Evolutionary conservation across 2,888 invertebrate genomes (phyloP), one percentile per base, ranked within the genome.

Genomic region (Sclerodermus sp.): DNA sequence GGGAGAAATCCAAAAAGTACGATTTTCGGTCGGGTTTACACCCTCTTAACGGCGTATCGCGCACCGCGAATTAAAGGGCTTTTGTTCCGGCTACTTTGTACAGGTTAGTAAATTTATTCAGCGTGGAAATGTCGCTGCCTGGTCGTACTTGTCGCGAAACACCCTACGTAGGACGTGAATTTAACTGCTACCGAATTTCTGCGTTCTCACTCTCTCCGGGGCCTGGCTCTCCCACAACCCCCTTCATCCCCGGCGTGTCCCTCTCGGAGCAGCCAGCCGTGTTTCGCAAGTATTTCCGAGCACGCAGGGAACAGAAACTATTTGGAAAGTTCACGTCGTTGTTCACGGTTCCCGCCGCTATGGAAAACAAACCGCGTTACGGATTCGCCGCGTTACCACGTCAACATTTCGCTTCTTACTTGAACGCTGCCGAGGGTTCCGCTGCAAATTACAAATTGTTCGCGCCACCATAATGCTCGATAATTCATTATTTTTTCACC

Each of bases 281-380:
- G 23, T 23, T 23, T 23, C 23, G 8, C 15, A 31, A 34, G 43
- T 45, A 47, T 54, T 48, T 43, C 34, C 39, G 31, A 30, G 32
- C 29, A 36, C 32, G 47, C 31, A 31, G 29, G 15, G 31, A 37
- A 34, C 38, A 38, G 14, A n/a, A 61, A 59, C 55, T 53, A 59
- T 49, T 51, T 52, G 31, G 54, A 45, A 61, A 63, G 55, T 64
- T 60, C 50, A 4, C 17, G 45, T 15, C 43, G 23, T 23, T 43
- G 34, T 34, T 34, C 34, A 13, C 34, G 4, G 34, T 34, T 34
- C n/a, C 43, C 40, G 34, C 34, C 23, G 51, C 45, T 46, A 52
- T 31, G 42, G 49, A 52, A 63, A 63, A 59, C 53, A 61, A 57
- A 63, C 50, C 45, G 51, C 47, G 38, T 55, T 55, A 42, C 49